Evolutionary conservation across 2,113 vertebrate species (phyloP).

Genomic region (Crocuta crocuta): DNA sequence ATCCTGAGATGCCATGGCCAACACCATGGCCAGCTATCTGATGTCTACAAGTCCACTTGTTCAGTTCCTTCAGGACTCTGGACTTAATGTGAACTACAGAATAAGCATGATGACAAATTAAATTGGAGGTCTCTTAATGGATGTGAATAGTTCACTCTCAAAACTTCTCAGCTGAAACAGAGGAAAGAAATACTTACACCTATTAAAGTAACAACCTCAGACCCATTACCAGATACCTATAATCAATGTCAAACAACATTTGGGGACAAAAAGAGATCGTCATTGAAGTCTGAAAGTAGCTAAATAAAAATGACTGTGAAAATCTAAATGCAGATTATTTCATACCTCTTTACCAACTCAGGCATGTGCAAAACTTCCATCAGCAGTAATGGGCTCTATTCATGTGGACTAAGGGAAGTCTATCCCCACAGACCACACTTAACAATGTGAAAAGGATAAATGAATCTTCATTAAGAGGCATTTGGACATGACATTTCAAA

Average conservation of each 20-base stretch:
- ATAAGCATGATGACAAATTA: constrained; percentile 86
- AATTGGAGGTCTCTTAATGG: constrained; percentile 83
- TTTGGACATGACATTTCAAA: constrained; percentile 57
- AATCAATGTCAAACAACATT: constrained; percentile 63
- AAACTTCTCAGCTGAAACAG: constrained; percentile 79
- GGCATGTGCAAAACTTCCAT: constrained; percentile 17
- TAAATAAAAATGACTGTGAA: constrained; percentile 59
- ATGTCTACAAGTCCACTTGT: constrained; percentile 73
- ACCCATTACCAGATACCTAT: constrained; percentile 63
- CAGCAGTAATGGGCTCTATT: constrained; percentile 47
- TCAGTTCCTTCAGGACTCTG: constrained; percentile 83
- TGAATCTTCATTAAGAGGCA: constrained; percentile 56
- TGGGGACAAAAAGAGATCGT: constrained; percentile 41
- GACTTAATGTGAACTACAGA: constrained; percentile 85
- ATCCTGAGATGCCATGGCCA: constrained; percentile 87
- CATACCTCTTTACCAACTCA: constrained; percentile 43
- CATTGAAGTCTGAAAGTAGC: constrained; percentile 42
- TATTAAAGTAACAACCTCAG: constrained; percentile 63
- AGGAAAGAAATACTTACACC: constrained; percentile 77
- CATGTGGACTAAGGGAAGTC: neutral
- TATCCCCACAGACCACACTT: neutral
- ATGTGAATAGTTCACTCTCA: constrained; percentile 77
- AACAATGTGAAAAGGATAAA: constrained; percentile 52
- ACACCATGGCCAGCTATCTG: constrained; percentile 77
- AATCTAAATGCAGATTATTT: constrained; percentile 49